Evolutionary conservation across 2,113 vertebrate species (phyloP), one percentile per base, ranked within the genome.

Genomic region (Lagenorhynchus albirostris): DNA sequence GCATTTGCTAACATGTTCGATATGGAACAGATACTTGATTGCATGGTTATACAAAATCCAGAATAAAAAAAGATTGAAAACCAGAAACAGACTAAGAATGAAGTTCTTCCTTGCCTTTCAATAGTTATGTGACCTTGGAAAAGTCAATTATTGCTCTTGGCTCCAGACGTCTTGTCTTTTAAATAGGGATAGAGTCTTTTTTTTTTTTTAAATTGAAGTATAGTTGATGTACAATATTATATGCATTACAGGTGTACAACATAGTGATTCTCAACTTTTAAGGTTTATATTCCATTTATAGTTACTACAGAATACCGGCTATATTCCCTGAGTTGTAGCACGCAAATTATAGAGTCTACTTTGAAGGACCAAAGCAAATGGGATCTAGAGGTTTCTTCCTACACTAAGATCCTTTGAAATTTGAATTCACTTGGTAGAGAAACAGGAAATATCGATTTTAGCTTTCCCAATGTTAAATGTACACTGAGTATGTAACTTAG

Each of bases 381-480:
- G 23, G 20, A 18, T 23, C 41, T 65, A 14, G 44, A 70, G n/a
- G 55, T 85, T 96, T 96, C 36, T 92, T 86, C 73, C 58, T 95
- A 55, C 23, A 14, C 26, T 58, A 41, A 55, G 33, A 85, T 21
- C 25, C 84, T 95, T 79, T 90, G 82, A 83, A 53, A 94, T 71
- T 90, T 79, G 62, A 96, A 77, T 33, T 60, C 55, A 53, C 18
- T 76, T 82, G 41, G 17, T 88, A 79, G 76, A 55, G 29, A 83
- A 83, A 38, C 62, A 91, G 92, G 50, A 95, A 95, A 89, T 92
- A 31, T n/a, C 14, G 3, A 25, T 81, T 89, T 93, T 85, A 93
- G n/a, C 25, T 21, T 29, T 53, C n/a, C 41, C 62, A 81, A 18
- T 41, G 58, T 79, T 91, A 73, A 94, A 89, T 33, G 58, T 73